Base-by-base conservation (phyloP, 1,140 invertebrate species). In the Halyomorpha halys region DNA sequence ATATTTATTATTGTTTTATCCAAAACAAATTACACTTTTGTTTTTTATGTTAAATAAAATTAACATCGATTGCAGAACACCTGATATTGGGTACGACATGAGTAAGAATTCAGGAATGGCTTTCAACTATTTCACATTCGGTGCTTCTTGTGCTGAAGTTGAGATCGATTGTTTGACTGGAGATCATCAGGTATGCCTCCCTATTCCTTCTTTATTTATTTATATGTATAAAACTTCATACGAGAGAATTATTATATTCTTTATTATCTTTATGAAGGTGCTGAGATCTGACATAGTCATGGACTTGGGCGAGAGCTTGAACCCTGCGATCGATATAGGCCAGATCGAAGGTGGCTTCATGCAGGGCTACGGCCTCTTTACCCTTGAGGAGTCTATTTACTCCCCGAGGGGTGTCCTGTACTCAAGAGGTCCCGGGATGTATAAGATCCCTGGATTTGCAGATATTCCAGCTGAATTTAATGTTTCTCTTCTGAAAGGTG, bases 251-350 rank as follows among this genome's bases (percentile, higher is more conserved):
- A 49, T 62, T 44, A 5, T 4, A 11, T 34, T 39, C 4, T 60
- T 44, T 9, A 39, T 15, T n/a, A n/a, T 6, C 4, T 2, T 53
- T 62, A 62, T 68, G 53, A 68, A 86, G 85, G 85, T 96, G 9
- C 72, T 93, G 53, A 81, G 85, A 72, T 90, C 89, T 3, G 90
- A 97, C 71, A 97, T 97, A 69, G 91, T 97, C 0, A 97, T 97
- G 94, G 94, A 97, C 77, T 79, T 97, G 61, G 89, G 89, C 19
- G 83, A 90, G 65, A 95, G 91, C 77, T 75, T 97, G 30, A 97
- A 97, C 78, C 94, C 94, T 25, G 92, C 93, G 0, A 94, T 97
- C 69, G 94, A 98, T 70, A 90, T 97, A 71, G 94, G 94, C 0
- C 94, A 97, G 78, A 86, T 97, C 25, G 94, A 97, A 79, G 94